Conservation (phyloP, 2,797 vertebrate species). For the Aselliscus stoliczkanus region DNA sequence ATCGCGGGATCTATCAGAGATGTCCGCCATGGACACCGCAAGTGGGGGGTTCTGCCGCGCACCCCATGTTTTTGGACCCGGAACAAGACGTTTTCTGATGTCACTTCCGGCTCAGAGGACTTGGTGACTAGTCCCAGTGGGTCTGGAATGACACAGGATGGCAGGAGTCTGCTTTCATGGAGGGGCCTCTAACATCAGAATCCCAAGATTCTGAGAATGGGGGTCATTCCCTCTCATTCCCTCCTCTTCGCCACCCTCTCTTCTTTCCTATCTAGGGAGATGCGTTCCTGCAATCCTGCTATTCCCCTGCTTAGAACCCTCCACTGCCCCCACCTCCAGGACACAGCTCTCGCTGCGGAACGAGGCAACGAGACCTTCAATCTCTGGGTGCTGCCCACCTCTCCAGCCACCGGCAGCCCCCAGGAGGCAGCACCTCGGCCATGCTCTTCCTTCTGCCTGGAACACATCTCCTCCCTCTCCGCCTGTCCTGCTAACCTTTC, state of each 20-base stretch:
- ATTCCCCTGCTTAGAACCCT: not conserved
- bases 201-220: not conserved
- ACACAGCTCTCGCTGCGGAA: not conserved
- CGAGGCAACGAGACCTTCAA: not conserved
- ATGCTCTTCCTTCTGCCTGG: not conserved
- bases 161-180: not conserved
- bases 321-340: not conserved
- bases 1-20: not conserved
- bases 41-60: accelerated
- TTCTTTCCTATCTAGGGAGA: not conserved
- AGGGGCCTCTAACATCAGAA: not conserved
- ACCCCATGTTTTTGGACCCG: not conserved
- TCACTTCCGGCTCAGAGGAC: not conserved
- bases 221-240: not conserved
- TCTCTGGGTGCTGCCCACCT: not conserved
- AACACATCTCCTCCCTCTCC: not conserved
- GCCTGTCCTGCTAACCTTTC: not conserved
- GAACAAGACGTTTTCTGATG: not conserved
- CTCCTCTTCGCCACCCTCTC: not conserved
- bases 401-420: not conserved
- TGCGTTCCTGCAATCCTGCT: not conserved
- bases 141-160: not conserved
- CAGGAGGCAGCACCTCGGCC: too few species aligned
- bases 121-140: not conserved
- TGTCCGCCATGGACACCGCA: not conserved